Evolutionary conservation across 2,888 invertebrate genomes (phyloP).

Genomic region (Acrocyrtus sp.): DNA sequence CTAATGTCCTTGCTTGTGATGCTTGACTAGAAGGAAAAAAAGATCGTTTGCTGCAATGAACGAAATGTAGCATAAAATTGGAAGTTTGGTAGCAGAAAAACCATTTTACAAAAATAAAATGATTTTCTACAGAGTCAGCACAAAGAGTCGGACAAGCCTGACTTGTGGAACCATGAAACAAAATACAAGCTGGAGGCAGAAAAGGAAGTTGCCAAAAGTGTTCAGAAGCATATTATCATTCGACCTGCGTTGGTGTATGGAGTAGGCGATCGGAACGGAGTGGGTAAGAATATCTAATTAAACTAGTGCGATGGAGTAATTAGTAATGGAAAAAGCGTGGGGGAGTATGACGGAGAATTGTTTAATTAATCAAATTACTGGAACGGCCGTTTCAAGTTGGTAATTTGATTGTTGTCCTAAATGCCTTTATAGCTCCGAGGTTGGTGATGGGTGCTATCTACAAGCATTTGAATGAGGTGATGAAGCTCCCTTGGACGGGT

Average conservation of each 20-base stretch:
- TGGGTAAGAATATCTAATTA: conserved; percentile 73
- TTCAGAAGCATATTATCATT: conserved; percentile 80
- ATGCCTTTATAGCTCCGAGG: conserved; percentile 75
- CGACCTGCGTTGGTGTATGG: conserved; percentile 90
- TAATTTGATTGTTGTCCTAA: no score
- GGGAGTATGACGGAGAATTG: no score
- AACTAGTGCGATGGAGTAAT: not conserved
- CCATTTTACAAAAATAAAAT: no score
- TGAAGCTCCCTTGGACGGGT: conserved; percentile 91
- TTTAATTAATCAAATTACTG: no score
- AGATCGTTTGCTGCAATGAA: no score
- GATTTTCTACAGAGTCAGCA: conserved; percentile 71
- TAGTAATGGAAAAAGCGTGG: no score
- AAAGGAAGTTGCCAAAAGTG: conserved; percentile 75
- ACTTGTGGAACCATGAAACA: conserved; percentile 87
- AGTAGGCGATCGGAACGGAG: conserved; percentile 81
- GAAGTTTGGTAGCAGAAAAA: not conserved
- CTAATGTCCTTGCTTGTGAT: no score
- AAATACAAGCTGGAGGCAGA: conserved; percentile 88
- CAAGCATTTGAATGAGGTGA: conserved; percentile 86
- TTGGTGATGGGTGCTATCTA: conserved; percentile 89
- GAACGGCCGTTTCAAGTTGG: no score
- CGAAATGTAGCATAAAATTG: conserved; percentile 5
- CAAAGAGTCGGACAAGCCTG: conserved; percentile 79
- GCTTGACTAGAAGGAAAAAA: no score